Conservation (phyloP, 1,140 invertebrate species). For the Rhagoletis pomonella region DNA sequence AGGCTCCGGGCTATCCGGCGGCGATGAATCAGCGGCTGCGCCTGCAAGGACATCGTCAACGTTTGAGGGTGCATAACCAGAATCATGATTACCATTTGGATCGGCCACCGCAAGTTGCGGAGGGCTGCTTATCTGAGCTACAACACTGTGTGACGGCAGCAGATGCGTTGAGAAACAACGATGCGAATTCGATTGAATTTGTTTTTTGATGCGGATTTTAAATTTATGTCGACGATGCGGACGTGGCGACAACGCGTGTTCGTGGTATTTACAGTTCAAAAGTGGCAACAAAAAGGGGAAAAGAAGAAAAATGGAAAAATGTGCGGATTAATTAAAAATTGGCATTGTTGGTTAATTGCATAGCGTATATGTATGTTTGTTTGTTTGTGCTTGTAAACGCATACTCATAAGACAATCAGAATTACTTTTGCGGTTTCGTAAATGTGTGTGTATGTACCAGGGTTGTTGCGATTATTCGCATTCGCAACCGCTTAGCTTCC, state of each 20-base stretch:
- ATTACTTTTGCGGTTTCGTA: too few species aligned
- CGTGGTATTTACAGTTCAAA: constrained; percentile 17
- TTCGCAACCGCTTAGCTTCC: too few species aligned
- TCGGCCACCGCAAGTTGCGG: constrained; percentile 76
- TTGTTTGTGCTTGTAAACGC: background rate
- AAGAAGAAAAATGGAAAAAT: background rate
- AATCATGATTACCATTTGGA: constrained; percentile 87
- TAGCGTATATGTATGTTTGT: background rate
- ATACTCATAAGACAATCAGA: too few species aligned
- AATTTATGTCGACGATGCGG: constrained; percentile 25
- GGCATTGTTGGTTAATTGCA: background rate
- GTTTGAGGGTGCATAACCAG: constrained; percentile 84
- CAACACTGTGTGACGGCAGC: constrained; percentile 73
- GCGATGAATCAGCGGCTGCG: constrained; percentile 67
- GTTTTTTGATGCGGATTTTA: background rate
- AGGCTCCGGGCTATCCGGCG: constrained; percentile 77
- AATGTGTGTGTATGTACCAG: too few species aligned
- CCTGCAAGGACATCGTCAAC: constrained; percentile 76
- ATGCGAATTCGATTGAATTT: background rate
- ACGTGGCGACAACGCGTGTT: background rate
- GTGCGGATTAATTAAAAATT: background rate
- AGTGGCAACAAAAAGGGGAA: background rate
- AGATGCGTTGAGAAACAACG: background rate
- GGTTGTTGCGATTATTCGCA: too few species aligned
- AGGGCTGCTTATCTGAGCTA: constrained; percentile 77